These are phyloP conservation scores for Platanista minor DNA, from an alignment of 2,113 vertebrate genomes.

Conservation along the genomic window DNA sequence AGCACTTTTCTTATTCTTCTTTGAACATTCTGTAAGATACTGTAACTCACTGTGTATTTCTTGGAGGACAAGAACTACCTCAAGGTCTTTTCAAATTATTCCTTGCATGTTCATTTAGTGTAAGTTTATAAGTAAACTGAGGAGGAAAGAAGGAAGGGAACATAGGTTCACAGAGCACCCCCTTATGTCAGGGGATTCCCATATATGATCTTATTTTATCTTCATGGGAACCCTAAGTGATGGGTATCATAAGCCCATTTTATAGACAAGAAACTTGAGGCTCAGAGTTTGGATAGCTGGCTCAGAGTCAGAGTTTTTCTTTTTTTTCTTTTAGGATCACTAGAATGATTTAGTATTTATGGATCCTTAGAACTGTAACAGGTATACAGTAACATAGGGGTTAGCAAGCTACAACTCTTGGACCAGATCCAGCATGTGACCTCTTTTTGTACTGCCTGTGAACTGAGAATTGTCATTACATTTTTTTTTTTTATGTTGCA, in stretches of 20 bases:
- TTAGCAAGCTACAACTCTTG: too few relatives aligned
- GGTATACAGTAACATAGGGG: too few relatives aligned
- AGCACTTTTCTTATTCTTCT: not conserved
- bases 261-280: not conserved
- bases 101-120: not conserved
- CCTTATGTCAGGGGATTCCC: not conserved
- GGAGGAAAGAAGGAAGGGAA: not conserved
- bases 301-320: not conserved
- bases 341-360: too few relatives aligned
- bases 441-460: too few relatives aligned
- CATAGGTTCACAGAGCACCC: fast-evolving
- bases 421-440: too few relatives aligned
- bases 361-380: too few relatives aligned
- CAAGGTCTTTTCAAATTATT: not conserved
- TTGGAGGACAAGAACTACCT: not conserved
- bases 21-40: not conserved
- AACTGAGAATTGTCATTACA: too few relatives aligned
- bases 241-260: not conserved
- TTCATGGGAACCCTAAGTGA: not conserved
- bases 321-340: too few relatives aligned
- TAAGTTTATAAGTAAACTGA: not conserved
- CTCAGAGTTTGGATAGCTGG: not conserved
- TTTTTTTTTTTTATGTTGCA: too few relatives aligned
- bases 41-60: not conserved
- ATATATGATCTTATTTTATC: not conserved